Evolutionary conservation across 1,140 invertebrate species (phyloP), one percentile per base, ranked within the genome.

Genomic region (Hydropsyche tenuis): DNA sequence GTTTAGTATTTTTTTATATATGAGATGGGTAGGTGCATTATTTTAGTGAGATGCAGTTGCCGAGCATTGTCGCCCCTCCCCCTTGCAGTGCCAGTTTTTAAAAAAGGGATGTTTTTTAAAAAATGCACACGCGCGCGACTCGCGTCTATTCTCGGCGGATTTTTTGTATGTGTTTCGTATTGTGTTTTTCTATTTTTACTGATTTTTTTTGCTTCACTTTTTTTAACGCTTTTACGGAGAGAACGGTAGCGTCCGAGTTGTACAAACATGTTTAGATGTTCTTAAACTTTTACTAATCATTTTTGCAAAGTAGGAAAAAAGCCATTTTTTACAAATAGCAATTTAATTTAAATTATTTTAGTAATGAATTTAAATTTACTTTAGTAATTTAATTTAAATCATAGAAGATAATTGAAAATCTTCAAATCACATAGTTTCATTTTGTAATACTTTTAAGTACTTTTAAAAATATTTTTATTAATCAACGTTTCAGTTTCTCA

Each of bases 1-100:
- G 56, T 51, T 20, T 16, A 23, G 56, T 14, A 4, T 37, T 37
- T 37, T 37, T 37, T 9, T 37, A 37, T n/a, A n/a, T n/a, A n/a
- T n/a, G n/a, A n/a, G n/a, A n/a, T n/a, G 30, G 30, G 9, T 37
- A 37, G 20, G 56, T 60, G 23, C 56, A 60, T 60, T 60, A 60
- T 60, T 60, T 60, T 25, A 60, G 30, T 37, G 30, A 37, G 23
- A 60, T 27, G 56, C 48, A 53, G 7, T 53, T 20, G 48, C 20
- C 14, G 48, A 18, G 48, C 56, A 60, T 60, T 60, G 56, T 60
- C 48, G 18, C 56, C 56, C 3, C 56, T 60, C 2, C 56, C 20
- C 22, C 4, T 60, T 11, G 11, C 56, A 22, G 0, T 25, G 30
- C 30, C 9, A 37, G 30, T 37, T 37, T 37, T 37, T 37, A 37